Conservation (phyloP, 2,113 vertebrate genomes). For the Neofelis nebulosa region DNA sequence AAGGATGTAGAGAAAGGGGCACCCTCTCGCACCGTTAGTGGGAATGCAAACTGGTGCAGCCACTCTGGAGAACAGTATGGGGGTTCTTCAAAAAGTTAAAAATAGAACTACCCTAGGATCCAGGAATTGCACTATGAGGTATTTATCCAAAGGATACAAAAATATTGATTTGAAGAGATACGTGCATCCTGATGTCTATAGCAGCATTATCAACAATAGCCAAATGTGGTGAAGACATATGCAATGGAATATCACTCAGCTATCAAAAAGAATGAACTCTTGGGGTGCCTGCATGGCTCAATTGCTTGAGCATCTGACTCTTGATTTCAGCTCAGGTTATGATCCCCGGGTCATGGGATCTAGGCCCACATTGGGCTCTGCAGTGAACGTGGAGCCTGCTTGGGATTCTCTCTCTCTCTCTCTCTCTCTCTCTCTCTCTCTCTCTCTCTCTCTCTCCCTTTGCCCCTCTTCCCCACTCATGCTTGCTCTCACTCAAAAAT, state of each 20-base stretch:
- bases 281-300: too few species aligned
- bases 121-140: background rate
- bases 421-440: too few species aligned
- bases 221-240: background rate
- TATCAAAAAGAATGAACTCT: background rate
- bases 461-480: too few species aligned
- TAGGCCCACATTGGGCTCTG: too few species aligned
- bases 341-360: too few species aligned
- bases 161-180: background rate
- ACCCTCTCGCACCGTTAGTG: background rate
- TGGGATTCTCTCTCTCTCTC: too few species aligned
- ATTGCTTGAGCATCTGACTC: too few species aligned
- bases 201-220: background rate
- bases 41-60: background rate
- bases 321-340: too few species aligned
- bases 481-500: too few species aligned
- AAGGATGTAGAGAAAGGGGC: background rate
- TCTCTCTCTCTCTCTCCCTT: too few species aligned
- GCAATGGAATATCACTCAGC: background rate
- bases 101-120: background rate
- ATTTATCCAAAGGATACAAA: background rate
- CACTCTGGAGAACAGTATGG: background rate
- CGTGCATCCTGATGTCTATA: background rate
- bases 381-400: too few species aligned
- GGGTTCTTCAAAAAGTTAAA: background rate